Percentiles rank a stretch among this genome's conserved stretches.
phyloP scores from a whole-genome alignment of 2,797 vertebrate genomes.

The Vireo griseus region DNA sequence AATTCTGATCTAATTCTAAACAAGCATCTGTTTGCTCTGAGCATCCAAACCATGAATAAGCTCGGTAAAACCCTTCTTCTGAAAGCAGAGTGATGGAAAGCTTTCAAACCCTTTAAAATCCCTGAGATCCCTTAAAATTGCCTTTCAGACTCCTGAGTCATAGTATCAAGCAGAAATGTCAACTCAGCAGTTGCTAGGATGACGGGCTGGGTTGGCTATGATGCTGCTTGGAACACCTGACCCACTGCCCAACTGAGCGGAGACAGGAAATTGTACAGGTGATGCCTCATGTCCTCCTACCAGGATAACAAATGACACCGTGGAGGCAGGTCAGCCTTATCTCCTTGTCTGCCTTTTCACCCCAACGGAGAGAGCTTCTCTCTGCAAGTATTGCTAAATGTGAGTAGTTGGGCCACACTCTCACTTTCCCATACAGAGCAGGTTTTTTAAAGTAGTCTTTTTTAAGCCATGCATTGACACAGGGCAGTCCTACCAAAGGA shows the following conservation, averaged over 20 bases:
- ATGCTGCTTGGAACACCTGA: background rate
- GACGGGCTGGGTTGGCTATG: background rate
- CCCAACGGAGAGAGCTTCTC: background rate
- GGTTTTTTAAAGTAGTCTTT: background rate
- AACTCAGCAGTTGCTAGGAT: background rate
- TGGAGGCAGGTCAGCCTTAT: background rate
- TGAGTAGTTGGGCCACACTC: background rate
- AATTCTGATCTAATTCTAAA: background rate
- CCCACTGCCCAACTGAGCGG: accelerated
- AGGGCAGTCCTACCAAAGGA: background rate
- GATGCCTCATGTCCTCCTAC: background rate
- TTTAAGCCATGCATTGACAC: background rate
- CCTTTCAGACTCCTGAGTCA: background rate
- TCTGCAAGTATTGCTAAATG: background rate
- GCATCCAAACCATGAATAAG: background rate
- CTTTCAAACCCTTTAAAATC: background rate
- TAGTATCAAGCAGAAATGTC: background rate
- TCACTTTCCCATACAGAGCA: background rate
- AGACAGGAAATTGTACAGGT: background rate
- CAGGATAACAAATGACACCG: background rate
- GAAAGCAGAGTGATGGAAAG: background rate
- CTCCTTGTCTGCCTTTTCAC: background rate
- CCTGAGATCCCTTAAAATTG: background rate
- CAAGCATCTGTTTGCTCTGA: background rate
- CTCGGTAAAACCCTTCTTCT: background rate